Conservation (phyloP, 2,113 vertebrate genomes). For the Pagrus major region DNA sequence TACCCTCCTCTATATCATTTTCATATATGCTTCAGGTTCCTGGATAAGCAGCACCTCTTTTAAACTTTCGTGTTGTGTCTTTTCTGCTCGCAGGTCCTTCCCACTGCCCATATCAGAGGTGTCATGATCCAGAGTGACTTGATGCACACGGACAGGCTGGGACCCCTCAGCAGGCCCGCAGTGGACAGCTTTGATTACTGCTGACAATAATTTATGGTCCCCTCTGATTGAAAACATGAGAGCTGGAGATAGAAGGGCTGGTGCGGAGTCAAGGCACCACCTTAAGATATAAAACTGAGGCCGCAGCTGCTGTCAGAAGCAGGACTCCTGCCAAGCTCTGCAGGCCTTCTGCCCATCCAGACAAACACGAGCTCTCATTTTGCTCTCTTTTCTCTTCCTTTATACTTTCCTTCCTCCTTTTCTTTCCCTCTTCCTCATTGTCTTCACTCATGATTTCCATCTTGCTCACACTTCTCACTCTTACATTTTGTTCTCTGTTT, state of each 20-base stretch:
- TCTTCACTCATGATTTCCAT: conserved; percentile 4
- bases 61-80: conserved; percentile 60
- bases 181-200: conserved; percentile 81
- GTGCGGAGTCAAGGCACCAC: conserved; percentile 73
- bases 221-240: conserved; percentile 80
- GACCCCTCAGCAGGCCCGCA: conserved; percentile 73
- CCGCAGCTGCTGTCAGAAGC: conserved; percentile 79
- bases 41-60: conserved; percentile 51
- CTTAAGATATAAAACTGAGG: conserved; percentile 82
- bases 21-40: conserved; percentile 59
- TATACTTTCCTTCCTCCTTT: conserved; percentile 39
- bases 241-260: conserved; percentile 68
- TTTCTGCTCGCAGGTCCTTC: conserved; percentile 51
- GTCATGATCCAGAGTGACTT: conserved; percentile 71
- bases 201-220: conserved; percentile 84
- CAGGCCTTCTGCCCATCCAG: conserved; percentile 74
- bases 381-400: conserved; percentile 40
- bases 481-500: neutral
- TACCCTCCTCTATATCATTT: conserved; percentile 52
- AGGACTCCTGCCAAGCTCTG: conserved; percentile 72
- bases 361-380: conserved; percentile 61
- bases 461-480: neutral
- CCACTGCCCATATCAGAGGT: conserved; percentile 59
- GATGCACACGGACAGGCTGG: conserved; percentile 75
- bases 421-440: conserved; percentile 35